A percentile compares a stretch with the other conserved stretches of the same genome.
phyloP scores from a whole-genome alignment of 2,113 vertebrate genomes.

The Caranx melampygus region DNA sequence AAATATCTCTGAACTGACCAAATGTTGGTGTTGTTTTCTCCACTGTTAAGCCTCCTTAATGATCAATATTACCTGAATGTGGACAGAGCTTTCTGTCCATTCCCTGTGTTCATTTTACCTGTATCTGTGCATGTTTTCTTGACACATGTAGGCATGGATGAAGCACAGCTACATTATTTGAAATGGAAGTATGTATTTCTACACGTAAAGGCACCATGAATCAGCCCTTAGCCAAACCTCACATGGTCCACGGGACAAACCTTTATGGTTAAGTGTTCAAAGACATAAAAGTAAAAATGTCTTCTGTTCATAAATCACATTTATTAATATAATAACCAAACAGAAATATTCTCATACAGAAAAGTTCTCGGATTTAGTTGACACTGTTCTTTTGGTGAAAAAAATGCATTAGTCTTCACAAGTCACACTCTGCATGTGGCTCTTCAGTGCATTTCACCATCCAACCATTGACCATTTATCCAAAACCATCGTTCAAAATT shows the following conservation, averaged over 20 bases:
- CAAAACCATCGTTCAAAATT: slow-evolving; percentile 5
- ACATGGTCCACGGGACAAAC: background rate
- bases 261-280: background rate
- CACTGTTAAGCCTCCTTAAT: no score
- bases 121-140: no score
- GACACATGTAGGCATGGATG: no score
- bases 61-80: no score
- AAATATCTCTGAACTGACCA: background rate
- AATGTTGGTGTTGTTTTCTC: background rate
- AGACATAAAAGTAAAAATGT: background rate
- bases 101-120: no score
- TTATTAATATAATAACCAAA: slow-evolving; percentile 47
- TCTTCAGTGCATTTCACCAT: slow-evolving; percentile 13
- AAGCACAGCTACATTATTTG: no score
- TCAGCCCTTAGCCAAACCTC: background rate
- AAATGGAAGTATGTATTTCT: no score
- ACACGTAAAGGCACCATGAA: background rate
- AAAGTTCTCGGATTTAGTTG: background rate
- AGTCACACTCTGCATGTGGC: slow-evolving; percentile 7
- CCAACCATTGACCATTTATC: slow-evolving; percentile 1
- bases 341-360: slow-evolving; percentile 26
- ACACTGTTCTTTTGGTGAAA: background rate
- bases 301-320: slow-evolving; percentile 32
- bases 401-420: slow-evolving; percentile 31
- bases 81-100: no score